Evolutionary conservation across 1,140 invertebrate genomes (phyloP).

Genomic region (Cyrtorhinus lividipennis): DNA sequence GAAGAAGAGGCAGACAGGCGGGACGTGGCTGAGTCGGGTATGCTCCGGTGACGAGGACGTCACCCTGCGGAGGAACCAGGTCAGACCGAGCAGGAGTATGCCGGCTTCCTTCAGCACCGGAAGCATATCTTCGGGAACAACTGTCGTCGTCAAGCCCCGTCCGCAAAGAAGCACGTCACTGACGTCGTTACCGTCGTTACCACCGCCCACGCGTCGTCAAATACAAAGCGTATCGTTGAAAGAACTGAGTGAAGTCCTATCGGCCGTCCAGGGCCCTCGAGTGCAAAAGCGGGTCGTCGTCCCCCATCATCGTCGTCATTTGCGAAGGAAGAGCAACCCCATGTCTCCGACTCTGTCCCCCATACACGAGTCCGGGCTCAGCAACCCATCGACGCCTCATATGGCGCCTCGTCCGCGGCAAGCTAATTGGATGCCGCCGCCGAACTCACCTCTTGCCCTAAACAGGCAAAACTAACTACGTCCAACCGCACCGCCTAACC

Average conservation of each 20-base stretch:
- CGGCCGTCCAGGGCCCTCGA: slow-evolving; percentile 28
- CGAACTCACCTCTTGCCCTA: slow-evolving; percentile 10
- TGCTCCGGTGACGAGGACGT: slow-evolving; percentile 1
- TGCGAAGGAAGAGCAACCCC: slow-evolving; percentile 32
- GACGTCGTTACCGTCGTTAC: slow-evolving; percentile 32
- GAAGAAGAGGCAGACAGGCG: not conserved
- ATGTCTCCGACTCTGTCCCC: slow-evolving; percentile 41
- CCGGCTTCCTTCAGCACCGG: slow-evolving; percentile 20
- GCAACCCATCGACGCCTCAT: slow-evolving; percentile 38
- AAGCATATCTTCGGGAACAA: slow-evolving; percentile 13
- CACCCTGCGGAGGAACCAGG: slow-evolving; percentile 19
- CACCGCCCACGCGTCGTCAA: slow-evolving; percentile 33
- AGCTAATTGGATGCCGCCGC: slow-evolving; percentile 10
- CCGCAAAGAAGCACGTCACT: slow-evolving; percentile 19
- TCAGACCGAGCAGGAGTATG: slow-evolving; percentile 16
- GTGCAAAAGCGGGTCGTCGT: slow-evolving; percentile 21
- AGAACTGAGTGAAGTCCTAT: slow-evolving; percentile 35
- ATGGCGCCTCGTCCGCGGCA: slow-evolving; percentile 20
- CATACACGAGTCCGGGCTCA: slow-evolving; percentile 54
- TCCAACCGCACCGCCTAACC: not conserved
- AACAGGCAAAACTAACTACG: slow-evolving; percentile 7
- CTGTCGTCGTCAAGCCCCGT: slow-evolving; percentile 18
- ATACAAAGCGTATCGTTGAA: slow-evolving; percentile 31
- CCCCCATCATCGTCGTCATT: slow-evolving; percentile 20
- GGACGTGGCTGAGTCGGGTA: slow-evolving; percentile 4